Evolutionary conservation across 2,888 invertebrate genomes (phyloP).

Genomic region (Creontiades dilutus): DNA sequence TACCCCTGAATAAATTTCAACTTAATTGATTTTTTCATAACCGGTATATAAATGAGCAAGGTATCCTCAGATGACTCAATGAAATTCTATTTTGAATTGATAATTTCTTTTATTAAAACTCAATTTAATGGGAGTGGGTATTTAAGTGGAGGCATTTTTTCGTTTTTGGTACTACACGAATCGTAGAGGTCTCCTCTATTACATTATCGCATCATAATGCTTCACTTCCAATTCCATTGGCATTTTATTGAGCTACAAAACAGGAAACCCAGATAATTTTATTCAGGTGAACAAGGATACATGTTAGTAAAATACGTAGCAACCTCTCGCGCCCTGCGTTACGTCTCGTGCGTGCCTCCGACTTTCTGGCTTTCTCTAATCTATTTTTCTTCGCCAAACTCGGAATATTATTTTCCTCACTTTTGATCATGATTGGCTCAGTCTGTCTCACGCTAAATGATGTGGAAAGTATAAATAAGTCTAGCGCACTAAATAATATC

Average conservation of each 20-base stretch:
- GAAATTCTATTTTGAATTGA: too few species aligned
- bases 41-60: too few species aligned
- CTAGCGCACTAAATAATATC: too few species aligned
- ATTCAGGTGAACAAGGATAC: not conserved
- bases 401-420: slow-evolving; percentile 16
- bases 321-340: not conserved
- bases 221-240: not conserved
- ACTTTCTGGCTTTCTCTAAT: slow-evolving; percentile 1
- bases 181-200: slow-evolving; percentile 27
- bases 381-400: not conserved
- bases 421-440: slow-evolving; percentile 23
- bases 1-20: too few species aligned
- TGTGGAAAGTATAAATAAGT: too few species aligned
- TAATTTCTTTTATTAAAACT: too few species aligned
- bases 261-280: not conserved
- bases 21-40: too few species aligned
- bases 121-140: not conserved
- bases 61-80: too few species aligned
- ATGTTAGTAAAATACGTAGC: not conserved
- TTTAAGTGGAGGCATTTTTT: not conserved
- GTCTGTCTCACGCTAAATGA: not conserved
- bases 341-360: not conserved
- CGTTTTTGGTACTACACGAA: slow-evolving; percentile 11
- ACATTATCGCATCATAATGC: not conserved
- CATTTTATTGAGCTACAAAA: not conserved